Evolutionary conservation across 2,113 vertebrate species (phyloP), one percentile per base, ranked within the genome.

Genomic region (Coreoperca whiteheadi): DNA sequence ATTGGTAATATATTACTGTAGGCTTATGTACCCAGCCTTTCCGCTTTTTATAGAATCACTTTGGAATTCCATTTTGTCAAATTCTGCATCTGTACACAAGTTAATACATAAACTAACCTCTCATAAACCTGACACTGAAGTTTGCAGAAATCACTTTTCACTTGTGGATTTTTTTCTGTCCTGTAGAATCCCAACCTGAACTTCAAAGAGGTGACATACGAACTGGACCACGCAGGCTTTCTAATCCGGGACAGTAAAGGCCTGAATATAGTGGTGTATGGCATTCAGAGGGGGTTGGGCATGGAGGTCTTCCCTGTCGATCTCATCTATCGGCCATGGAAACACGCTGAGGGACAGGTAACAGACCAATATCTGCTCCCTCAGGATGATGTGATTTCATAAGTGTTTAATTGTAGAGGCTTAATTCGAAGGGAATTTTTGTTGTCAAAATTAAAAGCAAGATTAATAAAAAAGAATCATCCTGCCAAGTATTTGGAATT

Each of bases 181-280:
- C 23, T 4, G 1, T 61, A 99, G 98, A 99, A 99, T 94, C 98
- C 98, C 59, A 97, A 61, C 92, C 91, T 99, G 87, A 99, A 99
- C 94, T 99, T 99, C 92, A 99, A 99, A 93, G 98, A 99, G 93
- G 98, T 99, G 85, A 99, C 98, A 0, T 99, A 99, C 46, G 98
- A 99, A 91, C 93, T 99, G 84, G 98, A 99, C 92, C 98, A 99
- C 81, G 96, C 96, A 1, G 97, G 98, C 78, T 99, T 99, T 92
- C 94, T 97, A 78, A 98, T 99, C 93, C 97, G 97, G 90, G 98
- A 99, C 90, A 99, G 96, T 92, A 99, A 99, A 94, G 98, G 98
- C 50, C 95, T 99, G 77, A 97, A 99, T 76, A 97, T 98, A 16
- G 98, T 99, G 20, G 98, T 99, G n/a, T 99, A 97, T 84, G 98